These are phyloP conservation scores for Mamestra brassicae DNA, from an alignment of 2,888 invertebrate genomes.

Conservation along the genomic window DNA sequence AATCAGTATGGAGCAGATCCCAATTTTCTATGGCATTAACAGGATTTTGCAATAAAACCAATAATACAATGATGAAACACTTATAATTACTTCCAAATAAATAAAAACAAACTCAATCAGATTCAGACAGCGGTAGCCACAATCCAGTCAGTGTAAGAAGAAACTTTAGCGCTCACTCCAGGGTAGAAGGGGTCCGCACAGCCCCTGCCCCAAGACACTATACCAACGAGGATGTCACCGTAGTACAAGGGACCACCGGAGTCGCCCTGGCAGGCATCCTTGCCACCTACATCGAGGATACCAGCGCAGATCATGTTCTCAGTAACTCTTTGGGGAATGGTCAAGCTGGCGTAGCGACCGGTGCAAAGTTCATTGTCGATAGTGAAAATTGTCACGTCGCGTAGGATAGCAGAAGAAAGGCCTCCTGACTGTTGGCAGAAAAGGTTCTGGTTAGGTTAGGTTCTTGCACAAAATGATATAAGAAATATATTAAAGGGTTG, in stretches of 20 bases:
- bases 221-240: conserved; percentile 78
- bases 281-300: conserved; percentile 72
- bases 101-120: conserved; percentile 13
- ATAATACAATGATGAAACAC: neutral
- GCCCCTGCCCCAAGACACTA: conserved; percentile 87
- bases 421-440: conserved; percentile 68
- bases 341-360: conserved; percentile 67
- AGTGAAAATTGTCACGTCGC: conserved; percentile 74
- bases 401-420: conserved; percentile 64
- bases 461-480: neutral
- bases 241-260: conserved; percentile 87
- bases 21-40: neutral
- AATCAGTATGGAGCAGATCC: neutral
- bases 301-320: conserved; percentile 83
- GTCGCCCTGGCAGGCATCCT: conserved; percentile 84
- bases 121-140: conserved; percentile 64
- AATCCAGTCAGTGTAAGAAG: conserved; percentile 77
- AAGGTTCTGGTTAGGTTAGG: neutral
- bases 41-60: neutral
- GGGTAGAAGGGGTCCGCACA: conserved; percentile 85
- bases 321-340: conserved; percentile 66
- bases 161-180: conserved; percentile 85
- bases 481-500: neutral
- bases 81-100: conserved; percentile 24
- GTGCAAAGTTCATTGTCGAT: conserved; percentile 74